These are phyloP conservation scores for Notoglanidium macrostoma DNA, from an alignment of 2,797 vertebrate genomes.

Conservation along the genomic window DNA sequence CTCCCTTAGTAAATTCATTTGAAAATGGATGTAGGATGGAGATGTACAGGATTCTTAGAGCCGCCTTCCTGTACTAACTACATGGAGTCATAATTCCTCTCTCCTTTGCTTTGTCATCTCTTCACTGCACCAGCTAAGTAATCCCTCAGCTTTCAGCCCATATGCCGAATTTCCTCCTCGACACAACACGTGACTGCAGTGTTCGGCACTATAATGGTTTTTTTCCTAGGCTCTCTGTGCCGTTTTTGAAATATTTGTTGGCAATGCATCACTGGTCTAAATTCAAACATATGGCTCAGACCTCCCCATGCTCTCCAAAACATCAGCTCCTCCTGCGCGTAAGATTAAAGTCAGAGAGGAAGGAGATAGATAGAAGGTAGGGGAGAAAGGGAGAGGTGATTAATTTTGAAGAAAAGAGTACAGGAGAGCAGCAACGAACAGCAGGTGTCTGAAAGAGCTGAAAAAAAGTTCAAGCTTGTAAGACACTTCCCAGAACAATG, in stretches of 20 bases:
- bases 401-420: conserved; percentile 17
- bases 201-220: conserved; percentile 12
- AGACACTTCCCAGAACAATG: not conserved
- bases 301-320: not conserved
- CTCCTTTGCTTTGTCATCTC: conserved; percentile 17
- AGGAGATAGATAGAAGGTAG: not conserved
- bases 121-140: conserved; percentile 7
- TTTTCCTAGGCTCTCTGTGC: not conserved
- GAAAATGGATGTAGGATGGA: not conserved
- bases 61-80: not conserved
- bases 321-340: conserved; percentile 14
- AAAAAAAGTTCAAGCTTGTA: conserved; percentile 15
- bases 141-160: conserved; percentile 32
- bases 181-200: conserved; percentile 12
- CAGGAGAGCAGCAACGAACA: conserved; percentile 20
- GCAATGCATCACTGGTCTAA: conserved; percentile 14
- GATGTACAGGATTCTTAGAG: not conserved
- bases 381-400: conserved; percentile 1
- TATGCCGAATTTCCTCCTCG: conserved; percentile 28
- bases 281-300: conserved; percentile 36
- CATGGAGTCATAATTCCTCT: conserved; percentile 11
- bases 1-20: not conserved
- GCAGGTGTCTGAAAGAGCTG: conserved; percentile 26
- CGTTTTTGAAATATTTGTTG: conserved; percentile 26
- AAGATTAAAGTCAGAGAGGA: conserved; percentile 29